Evolutionary conservation across 1,140 invertebrate genomes (phyloP), one percentile per base, ranked within the genome.

Genomic region (Heliconius hermathena): DNA sequence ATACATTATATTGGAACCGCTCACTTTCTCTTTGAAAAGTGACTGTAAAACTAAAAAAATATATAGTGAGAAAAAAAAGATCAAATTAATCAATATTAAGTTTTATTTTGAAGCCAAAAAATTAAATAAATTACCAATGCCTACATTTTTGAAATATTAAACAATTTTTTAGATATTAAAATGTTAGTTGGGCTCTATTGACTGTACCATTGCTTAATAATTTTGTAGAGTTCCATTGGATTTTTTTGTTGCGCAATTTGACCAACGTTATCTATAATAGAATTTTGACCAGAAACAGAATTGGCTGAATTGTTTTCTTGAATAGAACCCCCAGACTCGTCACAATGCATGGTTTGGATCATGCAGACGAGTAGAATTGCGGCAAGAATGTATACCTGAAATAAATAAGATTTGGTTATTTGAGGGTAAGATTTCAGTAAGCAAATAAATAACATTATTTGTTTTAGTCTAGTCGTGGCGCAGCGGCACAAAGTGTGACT

Each of bases 331-430:
- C 18, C 46, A 26, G 60, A 16, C 16, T 66, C 54, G 5, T 66
- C 33, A 38, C 74, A 60, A 18, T 36, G 20, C 26, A 75, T 60
- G 20, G 54, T 54, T 38, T 75, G 74, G 26, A 66, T 75, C 52
- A 75, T 75, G 33, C 74, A 75, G 13, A 75, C 33, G n/a, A 75
- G 54, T 11, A 75, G 54, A 18, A 75, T 75, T 9, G 60, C 74
- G 54, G 52, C 38, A 18, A 75, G 66, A 57, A 74, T 74, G 8
- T 29, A 36, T 36, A 74, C 29, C 73, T 74, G 57, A 66, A 66
- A 66, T 66, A 29, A 5, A 66, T 60, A 26, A 9, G 54, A n/a
- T 8, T n/a, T n/a, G 2, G 5, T 33, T 33, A 57, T 22, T 57
- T 22, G 1, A 3, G 54, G 0, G 0, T 22, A 2, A 66, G 11